Evolutionary conservation across 2,888 invertebrate genomes (phyloP), one percentile per base, ranked within the genome.

Genomic region (Danaus chrysippus): DNA sequence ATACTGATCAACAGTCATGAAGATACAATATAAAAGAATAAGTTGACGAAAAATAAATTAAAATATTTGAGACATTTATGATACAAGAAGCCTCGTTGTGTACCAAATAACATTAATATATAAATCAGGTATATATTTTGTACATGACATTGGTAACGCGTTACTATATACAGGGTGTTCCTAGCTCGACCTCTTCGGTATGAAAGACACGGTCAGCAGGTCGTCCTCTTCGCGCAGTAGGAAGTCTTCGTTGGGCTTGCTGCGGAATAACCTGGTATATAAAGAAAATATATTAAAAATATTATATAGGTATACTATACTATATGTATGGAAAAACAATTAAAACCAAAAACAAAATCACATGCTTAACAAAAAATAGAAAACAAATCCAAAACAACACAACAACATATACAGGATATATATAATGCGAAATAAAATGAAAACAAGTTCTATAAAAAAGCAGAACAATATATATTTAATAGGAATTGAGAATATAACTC

Each of bases 141-240:
- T 34, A 34, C 23, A 34, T 34, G 0, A 5, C 23, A 34, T 34
- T 34, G 23, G 23, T 34, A 34, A 34, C 23, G 23, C 8, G 23
- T 17, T 81, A 78, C 68, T 84, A 84, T 43, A 85, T 64, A 58
- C 81, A 82, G 3, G 81, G 71, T 56, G 76, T 71, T 0, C 81
- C 81, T 10, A 79, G 71, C 6, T 75, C 46, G 79, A 78, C 42
- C 82, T 70, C 69, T 91, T 91, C 0, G 88, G 87, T 61, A 90
- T 91, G 74, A 91, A 91, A 8, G 90, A 89, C 62, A 91, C 90
- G 0, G 87, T 83, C 74, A 91, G 81, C 65, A 89, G 69, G 70
- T 91, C 89, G 63, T 91, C 91, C 5, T 91, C 91, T 54, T 88
- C 89, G 74, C 85, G 87, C 23, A 91, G 68, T 0, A 91, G 77